A percentile compares a stretch with the other conserved stretches of the same genome.
phyloP scores from a whole-genome alignment of 53 echinoderm and acorn worm species.

The Mesocentrotus franciscanus region DNA sequence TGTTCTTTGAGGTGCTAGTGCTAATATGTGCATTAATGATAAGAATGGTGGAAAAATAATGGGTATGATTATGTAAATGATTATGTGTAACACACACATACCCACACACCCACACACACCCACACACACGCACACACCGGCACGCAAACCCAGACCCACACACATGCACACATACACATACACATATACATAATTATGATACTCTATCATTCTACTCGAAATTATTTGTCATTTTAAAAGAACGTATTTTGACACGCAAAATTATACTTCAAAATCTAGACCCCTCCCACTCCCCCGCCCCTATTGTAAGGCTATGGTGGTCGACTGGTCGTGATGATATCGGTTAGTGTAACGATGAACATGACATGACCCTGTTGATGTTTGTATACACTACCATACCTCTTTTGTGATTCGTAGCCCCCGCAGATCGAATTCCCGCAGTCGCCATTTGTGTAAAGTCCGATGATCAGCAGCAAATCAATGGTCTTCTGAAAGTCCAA shows the following conservation, averaged over 20 bases:
- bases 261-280: too few species aligned
- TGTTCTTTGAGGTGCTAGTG: not conserved
- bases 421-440: conserved; percentile 18
- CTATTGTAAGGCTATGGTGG: too few species aligned
- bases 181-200: too few species aligned
- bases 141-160: not conserved
- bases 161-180: not conserved
- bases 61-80: not conserved
- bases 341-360: not conserved
- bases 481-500: not conserved
- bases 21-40: not conserved
- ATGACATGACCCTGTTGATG: not conserved
- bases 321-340: not conserved
- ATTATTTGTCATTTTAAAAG: too few species aligned
- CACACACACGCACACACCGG: not conserved
- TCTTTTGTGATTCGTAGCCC: not conserved
- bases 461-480: not conserved
- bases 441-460: not conserved
- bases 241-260: too few species aligned
- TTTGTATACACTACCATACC: not conserved
- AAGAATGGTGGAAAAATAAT: not conserved
- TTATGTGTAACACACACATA: not conserved
- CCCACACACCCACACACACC: not conserved
- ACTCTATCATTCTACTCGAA: too few species aligned
- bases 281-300: too few species aligned